Base-by-base conservation (phyloP, 2,113 vertebrate species). In the Zosterops lateralis region DNA sequence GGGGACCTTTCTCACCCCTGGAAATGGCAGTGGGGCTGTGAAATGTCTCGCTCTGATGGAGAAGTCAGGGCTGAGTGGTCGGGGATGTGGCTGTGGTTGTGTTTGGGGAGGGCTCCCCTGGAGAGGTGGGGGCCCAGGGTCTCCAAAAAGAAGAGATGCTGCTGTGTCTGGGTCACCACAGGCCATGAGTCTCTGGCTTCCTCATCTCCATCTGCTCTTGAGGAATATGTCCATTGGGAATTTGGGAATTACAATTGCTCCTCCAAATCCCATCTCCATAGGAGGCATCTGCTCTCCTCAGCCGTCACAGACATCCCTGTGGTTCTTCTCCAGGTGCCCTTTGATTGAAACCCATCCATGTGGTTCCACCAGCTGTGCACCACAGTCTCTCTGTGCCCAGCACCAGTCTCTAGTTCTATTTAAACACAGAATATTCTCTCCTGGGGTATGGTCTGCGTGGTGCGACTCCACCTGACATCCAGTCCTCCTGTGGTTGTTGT, bases 1-100 rank as follows among this genome's bases (percentile, higher is more conserved):
- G n/a, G 80, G 80, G 92, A 88, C 86, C 92, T 87, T 81, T 86
- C 17, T 90, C 80, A 84, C 86, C 84, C 86, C 66, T 75, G 10
- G 80, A 72, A 89, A 38, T 38, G 38, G 38, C 38, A 38, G 38
- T 38, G 38, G 38, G 11, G 38, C 38, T 38, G 38, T 38, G 38
- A 38, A 38, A 72, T 65, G 76, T 75, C 90, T 84, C 0, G 0
- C 53, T 51, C n/a, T 47, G 89, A 44, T n/a, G 89, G 83, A 51
- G 16, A 21, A 13, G 32, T 14, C 76, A 74, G 60, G 51, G 65
- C 40, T 44, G 73, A 54, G 76, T 29, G 73, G 24, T 26, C 48
- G 72, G 0, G 20, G 67, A 50, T 0, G 24, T 65, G 84, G 29
- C 25, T 7, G 53, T 12, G 77, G 9, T 22, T 53, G 78, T 18